phyloP scores from a whole-genome alignment of 1,140 invertebrate species.

The Pogonomyrmex barbatus region DNA sequence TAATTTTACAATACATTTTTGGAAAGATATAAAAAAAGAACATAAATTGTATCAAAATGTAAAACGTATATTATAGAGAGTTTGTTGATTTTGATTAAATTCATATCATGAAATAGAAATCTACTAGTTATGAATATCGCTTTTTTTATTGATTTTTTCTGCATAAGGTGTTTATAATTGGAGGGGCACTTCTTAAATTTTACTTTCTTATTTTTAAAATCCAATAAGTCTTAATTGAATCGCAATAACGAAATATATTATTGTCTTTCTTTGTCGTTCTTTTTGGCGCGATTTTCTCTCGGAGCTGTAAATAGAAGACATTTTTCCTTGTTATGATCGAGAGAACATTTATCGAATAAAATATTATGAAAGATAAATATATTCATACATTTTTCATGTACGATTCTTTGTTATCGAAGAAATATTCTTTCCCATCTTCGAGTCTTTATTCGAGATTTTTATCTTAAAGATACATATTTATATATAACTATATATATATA shows the following conservation, averaged over 20 bases:
- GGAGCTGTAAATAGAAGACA: not conserved
- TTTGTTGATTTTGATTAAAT: not conserved
- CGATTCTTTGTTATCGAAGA: not conserved
- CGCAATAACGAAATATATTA: constrained; percentile 46
- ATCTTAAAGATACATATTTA: not conserved
- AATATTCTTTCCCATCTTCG: not conserved
- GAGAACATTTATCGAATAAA: not conserved
- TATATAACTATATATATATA: not conserved
- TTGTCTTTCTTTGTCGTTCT: not conserved
- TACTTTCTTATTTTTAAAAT: constrained; percentile 39
- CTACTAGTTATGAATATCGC: not conserved
- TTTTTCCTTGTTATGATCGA: not conserved
- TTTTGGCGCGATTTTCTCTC: not conserved
- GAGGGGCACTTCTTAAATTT: constrained; percentile 10
- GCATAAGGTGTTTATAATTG: not conserved
- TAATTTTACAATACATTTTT: not conserved
- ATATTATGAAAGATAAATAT: not conserved
- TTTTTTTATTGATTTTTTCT: constrained; percentile 32
- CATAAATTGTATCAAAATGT: not conserved
- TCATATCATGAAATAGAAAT: constrained; percentile 8
- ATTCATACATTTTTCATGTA: not conserved
- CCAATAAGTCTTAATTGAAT: constrained; percentile 67
- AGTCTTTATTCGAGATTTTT: not conserved
- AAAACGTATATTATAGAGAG: not conserved
- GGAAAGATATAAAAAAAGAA: not conserved